Percentiles rank a stretch among this genome's conserved stretches.
Evolutionary conservation across 2,113 vertebrate genomes (phyloP).

Genomic region (Gymnorhina tibicen): DNA sequence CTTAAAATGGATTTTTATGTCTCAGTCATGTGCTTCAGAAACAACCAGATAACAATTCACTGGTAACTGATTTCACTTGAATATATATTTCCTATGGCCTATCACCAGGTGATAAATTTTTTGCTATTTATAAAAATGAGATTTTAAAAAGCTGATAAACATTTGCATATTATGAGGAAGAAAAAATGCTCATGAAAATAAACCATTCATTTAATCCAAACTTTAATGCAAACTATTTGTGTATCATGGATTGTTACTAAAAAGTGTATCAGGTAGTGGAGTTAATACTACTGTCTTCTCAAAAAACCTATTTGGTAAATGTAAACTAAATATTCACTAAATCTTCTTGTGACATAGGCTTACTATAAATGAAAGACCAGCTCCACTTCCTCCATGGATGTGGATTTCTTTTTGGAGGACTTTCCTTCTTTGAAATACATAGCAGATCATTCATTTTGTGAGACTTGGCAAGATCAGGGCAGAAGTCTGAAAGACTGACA

Average conservation of each 20-base stretch:
- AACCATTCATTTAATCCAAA: background rate
- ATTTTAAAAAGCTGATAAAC: background rate
- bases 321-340: background rate
- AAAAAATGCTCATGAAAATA: background rate
- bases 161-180: background rate
- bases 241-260: background rate
- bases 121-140: background rate
- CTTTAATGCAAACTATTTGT: background rate
- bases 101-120: background rate
- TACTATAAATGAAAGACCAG: background rate
- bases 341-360: background rate
- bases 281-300: background rate
- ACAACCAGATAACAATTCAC: background rate
- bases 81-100: background rate
- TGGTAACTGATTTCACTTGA: background rate
- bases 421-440: background rate
- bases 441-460: background rate
- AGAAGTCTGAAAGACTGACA: background rate
- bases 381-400: background rate
- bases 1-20: background rate
- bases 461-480: background rate
- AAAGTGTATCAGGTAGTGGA: background rate
- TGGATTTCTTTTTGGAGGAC: background rate
- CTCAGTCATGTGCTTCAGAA: background rate
- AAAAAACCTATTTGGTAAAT: background rate